Evolutionary conservation across 2,113 vertebrate genomes (phyloP), one percentile per base, ranked within the genome.

Genomic region (Thinocorus orbignyianus): DNA sequence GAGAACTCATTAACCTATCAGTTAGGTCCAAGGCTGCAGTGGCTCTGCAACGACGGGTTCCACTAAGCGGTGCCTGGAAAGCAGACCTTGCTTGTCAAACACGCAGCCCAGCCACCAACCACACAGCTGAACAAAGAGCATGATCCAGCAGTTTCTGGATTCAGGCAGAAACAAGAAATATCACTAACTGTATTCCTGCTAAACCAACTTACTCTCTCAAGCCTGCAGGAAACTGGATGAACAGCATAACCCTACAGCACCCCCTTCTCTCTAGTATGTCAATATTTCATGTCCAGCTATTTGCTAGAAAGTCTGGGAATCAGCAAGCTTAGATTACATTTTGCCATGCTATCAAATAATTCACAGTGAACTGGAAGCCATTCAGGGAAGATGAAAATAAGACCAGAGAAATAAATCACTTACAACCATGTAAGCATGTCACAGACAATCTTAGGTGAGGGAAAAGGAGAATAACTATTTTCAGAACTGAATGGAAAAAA

Each of bases 361-460:
- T 92, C 61, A 89, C 41, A 30, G 28, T 69, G 73, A 90, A 61
- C 57, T 94, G 89, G 81, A 95, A 95, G 22, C 48, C 28, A 58
- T 94, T 95, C 81, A 85, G 73, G 58, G 78, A 93, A 94, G 78
- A 87, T 42, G 66, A 95, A 96, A 94, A 85, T 76, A 87, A 88
- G 28, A 65, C 35, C 49, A 95, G 73, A 77, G 90, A 90, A 25
- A 85, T 79, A 89, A 95, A 95, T 94, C 48, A 77, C 48, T 90
- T 85, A 48, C 22, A 89, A 51, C 87, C 78, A 51, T 88, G 62
- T 95, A 95, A 94, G 65, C 17, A 18, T 65, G 52, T 91, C 81
- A 72, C 11, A 84, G 65, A 69, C 9, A 82, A 61, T 87, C n/a
- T 85, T 76, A 61, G 10, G 74, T 79, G 61, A 85, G 25, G 66